Evolutionary conservation across 1,140 invertebrate species (phyloP).

Genomic region (Cydia strobilella): DNA sequence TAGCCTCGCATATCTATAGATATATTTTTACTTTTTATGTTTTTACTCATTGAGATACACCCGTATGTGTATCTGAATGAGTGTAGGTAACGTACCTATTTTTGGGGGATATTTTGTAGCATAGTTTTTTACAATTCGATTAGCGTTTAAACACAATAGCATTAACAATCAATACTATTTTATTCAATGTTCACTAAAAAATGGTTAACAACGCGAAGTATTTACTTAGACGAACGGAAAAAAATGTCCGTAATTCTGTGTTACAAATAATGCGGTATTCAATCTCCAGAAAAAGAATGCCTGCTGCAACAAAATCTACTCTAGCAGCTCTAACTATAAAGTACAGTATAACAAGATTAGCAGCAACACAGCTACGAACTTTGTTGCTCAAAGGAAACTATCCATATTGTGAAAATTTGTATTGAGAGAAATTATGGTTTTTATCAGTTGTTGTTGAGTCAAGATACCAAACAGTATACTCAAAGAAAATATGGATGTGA

Average conservation of each 20-base stretch:
- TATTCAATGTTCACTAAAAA: no score
- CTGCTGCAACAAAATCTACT: neutral
- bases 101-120: no score
- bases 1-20: neutral
- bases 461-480: neutral
- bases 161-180: no score
- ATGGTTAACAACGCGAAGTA: no score
- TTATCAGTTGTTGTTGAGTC: neutral
- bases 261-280: constrained; percentile 4
- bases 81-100: no score
- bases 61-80: no score
- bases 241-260: neutral
- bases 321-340: neutral
- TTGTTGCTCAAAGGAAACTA: neutral
- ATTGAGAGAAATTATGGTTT: no score
- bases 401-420: neutral
- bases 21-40: neutral
- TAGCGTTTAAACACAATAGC: no score
- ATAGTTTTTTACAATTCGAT: no score
- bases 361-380: neutral
- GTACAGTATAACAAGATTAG: neutral
- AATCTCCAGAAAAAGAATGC: neutral
- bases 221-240: neutral
- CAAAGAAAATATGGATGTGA: neutral
- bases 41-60: no score